A percentile compares a stretch with the other conserved stretches of the same genome.
phyloP scores from a whole-genome alignment of 37 sponge, comb jelly and placozoan genomes.

The Beroe forskalii region DNA sequence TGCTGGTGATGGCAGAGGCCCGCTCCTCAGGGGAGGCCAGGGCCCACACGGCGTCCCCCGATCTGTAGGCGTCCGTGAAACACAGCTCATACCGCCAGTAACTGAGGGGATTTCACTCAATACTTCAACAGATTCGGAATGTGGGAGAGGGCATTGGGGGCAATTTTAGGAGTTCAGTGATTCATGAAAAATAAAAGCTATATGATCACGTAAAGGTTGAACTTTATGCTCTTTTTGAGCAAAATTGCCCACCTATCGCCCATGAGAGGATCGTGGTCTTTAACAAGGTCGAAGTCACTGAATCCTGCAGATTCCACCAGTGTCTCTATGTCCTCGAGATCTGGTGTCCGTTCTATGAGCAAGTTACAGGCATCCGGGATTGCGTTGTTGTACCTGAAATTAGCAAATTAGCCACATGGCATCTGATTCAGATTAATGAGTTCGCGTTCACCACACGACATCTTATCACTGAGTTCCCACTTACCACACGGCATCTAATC shows the following conservation, averaged over 20 bases:
- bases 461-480: too few relatives aligned
- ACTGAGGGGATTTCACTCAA: too few relatives aligned
- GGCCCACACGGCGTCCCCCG: constrained; percentile 13
- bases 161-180: too few relatives aligned
- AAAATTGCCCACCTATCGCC: constrained; percentile 2
- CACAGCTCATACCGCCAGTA: constrained; percentile 62
- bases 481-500: too few relatives aligned
- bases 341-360: constrained; percentile 13
- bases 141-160: too few relatives aligned
- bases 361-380: background rate
- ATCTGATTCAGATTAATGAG: too few relatives aligned
- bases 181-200: too few relatives aligned
- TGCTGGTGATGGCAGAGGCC: constrained; percentile 10
- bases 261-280: constrained; percentile 6
- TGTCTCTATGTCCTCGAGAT: background rate
- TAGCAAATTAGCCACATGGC: too few relatives aligned
- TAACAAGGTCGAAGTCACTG: background rate
- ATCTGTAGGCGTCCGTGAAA: constrained; percentile 39
- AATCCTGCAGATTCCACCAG: background rate
- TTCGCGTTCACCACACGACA: too few relatives aligned
- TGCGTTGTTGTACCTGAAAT: constrained; percentile 9
- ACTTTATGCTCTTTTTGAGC: background rate
- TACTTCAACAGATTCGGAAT: too few relatives aligned
- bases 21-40: background rate
- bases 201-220: too few relatives aligned